Evolutionary conservation across 2,888 invertebrate species (phyloP), one percentile per base, ranked within the genome.

Genomic region (Eremobia ochroleuca): DNA sequence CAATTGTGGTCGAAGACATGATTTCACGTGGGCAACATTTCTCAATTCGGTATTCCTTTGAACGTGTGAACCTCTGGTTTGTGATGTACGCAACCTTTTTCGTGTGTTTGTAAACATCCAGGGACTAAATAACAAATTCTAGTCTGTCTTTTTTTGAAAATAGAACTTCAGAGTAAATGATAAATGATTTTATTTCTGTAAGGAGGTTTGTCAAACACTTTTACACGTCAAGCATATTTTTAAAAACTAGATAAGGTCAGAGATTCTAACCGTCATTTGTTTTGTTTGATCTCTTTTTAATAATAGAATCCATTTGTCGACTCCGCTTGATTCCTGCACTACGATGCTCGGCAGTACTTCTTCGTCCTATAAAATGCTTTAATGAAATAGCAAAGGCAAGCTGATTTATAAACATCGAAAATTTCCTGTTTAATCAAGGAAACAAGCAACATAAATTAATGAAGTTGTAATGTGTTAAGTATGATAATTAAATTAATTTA

Each of bases 21-120:
- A 89, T 87, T 90, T 88, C 86, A 92, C 90, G 94, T 93, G 92
- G 93, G 92, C 91, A 92, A 90, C 90, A 91, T 92, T 91, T 91
- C 90, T 89, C 90, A 91, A 91, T 92, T 91, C 90, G 86, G 90
- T 92, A 89, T 91, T 90, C 88, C 79, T 90, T 89, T 82, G 89
- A 89, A 91, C 91, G 92, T 93, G 92, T 93, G 92, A 93, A 92
- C 90, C 88, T 92, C 65, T 73, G 64, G 65, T 71, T n/a, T 83
- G 67, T 74, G 69, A 72, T 79, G 49, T 68, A 77, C 62, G 64
- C 72, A 76, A 77, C 77, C 74, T 83, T 80, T 77, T 81, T 75
- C 59, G 65, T 81, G 55, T 66, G 31, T 58, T 81, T 66, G 34
- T 71, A 85, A 69, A 79, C 68, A 52, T 15, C n/a, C 46, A 65